Base-by-base conservation (phyloP, 2,888 invertebrate species). In the Chaitophorus viminalis region DNA sequence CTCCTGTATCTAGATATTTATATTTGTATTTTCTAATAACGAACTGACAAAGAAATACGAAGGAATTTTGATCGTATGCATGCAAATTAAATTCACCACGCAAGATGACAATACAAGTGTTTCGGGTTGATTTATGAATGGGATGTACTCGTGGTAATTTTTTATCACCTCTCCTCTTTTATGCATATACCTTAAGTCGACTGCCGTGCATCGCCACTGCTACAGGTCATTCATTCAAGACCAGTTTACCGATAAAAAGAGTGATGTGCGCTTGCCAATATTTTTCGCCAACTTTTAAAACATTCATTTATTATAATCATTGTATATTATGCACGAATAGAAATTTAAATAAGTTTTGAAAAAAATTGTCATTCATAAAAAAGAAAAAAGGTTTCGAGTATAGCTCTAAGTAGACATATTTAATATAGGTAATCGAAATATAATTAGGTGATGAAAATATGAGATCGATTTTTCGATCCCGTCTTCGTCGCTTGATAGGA, bases 201-300 rank as follows among this genome's bases (percentile, higher is more conserved):
- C 9, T 3, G 68, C 21, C 68, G n/a, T n/a, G 36, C 78, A 1
- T 29, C 21, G 36, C 31, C 83, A 14, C 17, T 54, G 39, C 75
- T 25, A 25, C 60, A 29, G 82, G 74, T 75, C 36, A 60, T 84
- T 84, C 84, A 84, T 83, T 84, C 84, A 76, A 76, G 76, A 84
- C 84, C 84, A 76, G 76, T 84, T 84, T 76, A 36, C 39, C 0
- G 31, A 39, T 46, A 76, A 76, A 46, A 84, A 84, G 8, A 76
- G 65, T 65, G 75, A 83, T 29, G 65, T 72, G 54, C 21, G 11
- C 70, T 81, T 25, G 70, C 81, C 81, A 74, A 82, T 82, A 36
- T 29, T 60, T 75, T 83, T 74, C 21, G 36, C 54, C 60, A 39
- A 9, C 75, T 54, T 82, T 74, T 54, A 17, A 14, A 82, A 82